Conservation (phyloP, 2,797 vertebrate genomes). For the Salmo trutta region DNA sequence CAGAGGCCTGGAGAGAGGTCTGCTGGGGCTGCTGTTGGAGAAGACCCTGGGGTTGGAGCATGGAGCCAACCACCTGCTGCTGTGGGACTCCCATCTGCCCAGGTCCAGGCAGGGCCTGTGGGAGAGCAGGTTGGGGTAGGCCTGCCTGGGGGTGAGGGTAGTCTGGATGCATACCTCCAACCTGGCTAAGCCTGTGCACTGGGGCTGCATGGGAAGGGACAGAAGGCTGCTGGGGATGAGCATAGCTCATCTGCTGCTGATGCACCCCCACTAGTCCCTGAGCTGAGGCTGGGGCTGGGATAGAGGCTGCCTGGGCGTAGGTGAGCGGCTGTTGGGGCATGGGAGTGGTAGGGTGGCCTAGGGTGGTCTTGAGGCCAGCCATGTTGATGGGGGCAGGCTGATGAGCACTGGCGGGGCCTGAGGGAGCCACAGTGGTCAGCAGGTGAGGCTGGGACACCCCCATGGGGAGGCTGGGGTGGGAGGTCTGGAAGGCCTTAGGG, state of each 20-base stretch:
- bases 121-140: slow-evolving; percentile 72
- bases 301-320: slow-evolving; percentile 82
- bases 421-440: slow-evolving; percentile 78
- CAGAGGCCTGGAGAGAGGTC: slow-evolving; percentile 70
- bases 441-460: slow-evolving; percentile 84
- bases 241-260: slow-evolving; percentile 84
- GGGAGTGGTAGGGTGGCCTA: slow-evolving; percentile 60
- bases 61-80: slow-evolving; percentile 44
- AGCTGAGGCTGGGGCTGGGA: slow-evolving; percentile 69
- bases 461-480: slow-evolving; percentile 76
- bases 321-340: slow-evolving; percentile 84
- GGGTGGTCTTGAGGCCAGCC: slow-evolving; percentile 62
- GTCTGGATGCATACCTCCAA: slow-evolving; percentile 54
- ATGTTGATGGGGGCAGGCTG: slow-evolving; percentile 61
- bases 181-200: slow-evolving; percentile 79
- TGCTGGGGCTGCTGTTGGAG: slow-evolving; percentile 79
- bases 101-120: slow-evolving; percentile 74
- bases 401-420: slow-evolving; percentile 74
- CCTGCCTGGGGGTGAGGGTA: slow-evolving; percentile 70
- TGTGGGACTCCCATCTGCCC: slow-evolving; percentile 74
- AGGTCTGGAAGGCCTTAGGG: slow-evolving; percentile 78
- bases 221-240: slow-evolving; percentile 74
- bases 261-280: slow-evolving; percentile 78
- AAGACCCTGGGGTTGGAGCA: slow-evolving; percentile 48
- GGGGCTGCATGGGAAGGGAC: slow-evolving; percentile 76